Evolutionary conservation across 2,113 vertebrate genomes (phyloP).

Genomic region (Aegithalos caudatus): DNA sequence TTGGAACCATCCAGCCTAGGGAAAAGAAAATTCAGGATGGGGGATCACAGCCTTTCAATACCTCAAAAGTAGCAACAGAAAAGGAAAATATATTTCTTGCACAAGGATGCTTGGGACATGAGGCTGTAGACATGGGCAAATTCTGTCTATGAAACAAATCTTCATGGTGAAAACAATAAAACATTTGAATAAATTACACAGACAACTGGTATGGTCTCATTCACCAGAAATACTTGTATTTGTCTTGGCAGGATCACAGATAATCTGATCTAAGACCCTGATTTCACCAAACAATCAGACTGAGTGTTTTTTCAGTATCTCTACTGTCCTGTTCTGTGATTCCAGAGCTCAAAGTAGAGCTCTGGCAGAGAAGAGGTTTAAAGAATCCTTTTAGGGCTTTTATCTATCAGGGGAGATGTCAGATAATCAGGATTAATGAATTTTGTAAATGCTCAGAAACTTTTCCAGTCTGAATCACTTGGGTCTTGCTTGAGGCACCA

Average conservation of each 20-base stretch:
- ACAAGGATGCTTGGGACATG: background rate
- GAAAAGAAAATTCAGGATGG: background rate
- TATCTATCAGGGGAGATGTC: background rate
- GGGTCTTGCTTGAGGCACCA: background rate
- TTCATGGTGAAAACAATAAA: background rate
- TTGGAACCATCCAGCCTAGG: background rate
- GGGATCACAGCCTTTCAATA: background rate
- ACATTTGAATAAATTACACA: background rate
- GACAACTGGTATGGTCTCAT: background rate
- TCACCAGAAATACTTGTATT: background rate
- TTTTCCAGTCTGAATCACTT: background rate
- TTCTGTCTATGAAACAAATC: background rate
- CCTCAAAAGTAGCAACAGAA: background rate
- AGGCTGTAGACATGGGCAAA: background rate
- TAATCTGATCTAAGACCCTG: background rate
- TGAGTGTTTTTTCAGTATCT: background rate
- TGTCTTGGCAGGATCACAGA: background rate
- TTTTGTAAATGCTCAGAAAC: background rate
- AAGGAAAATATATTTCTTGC: background rate
- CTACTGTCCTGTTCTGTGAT: background rate
- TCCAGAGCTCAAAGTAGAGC: background rate
- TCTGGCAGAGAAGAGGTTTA: background rate
- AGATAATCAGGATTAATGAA: background rate
- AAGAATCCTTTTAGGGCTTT: background rate
- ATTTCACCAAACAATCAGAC: background rate